phyloP scores from a whole-genome alignment of 2,888 invertebrate species.

The Amphipyra berbera region DNA sequence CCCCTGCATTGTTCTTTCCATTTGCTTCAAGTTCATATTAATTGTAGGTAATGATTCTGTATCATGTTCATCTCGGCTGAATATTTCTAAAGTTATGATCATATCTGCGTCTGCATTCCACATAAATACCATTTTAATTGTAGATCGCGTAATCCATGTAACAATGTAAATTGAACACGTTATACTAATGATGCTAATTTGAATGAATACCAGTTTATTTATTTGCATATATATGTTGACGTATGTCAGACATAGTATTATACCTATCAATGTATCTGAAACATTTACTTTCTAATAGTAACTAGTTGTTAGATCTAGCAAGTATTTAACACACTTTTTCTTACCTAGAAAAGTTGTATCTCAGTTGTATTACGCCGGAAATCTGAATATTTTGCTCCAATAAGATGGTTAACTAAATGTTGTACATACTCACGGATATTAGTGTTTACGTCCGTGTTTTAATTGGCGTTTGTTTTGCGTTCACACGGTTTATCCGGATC shows the following conservation, averaged over 20 bases:
- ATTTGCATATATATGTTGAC: conserved; percentile 37
- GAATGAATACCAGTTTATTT: conserved; percentile 26
- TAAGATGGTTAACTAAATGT: conserved; percentile 48
- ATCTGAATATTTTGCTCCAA: conserved; percentile 45
- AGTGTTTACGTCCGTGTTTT: conserved; percentile 67
- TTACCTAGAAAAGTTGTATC: conserved; percentile 55
- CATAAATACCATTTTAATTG: conserved; percentile 41
- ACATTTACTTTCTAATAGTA: conserved; percentile 55
- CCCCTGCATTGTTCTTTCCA: conserved; percentile 30
- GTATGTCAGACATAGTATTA: conserved; percentile 23
- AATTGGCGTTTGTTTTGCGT: conserved; percentile 65
- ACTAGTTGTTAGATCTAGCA: conserved; percentile 45
- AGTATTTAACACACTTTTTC: conserved; percentile 60
- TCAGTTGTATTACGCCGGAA: conserved; percentile 40
- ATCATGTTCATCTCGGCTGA: conserved; percentile 26
- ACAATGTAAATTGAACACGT: conserved; percentile 52
- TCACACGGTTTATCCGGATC: conserved; percentile 63
- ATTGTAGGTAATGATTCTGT: conserved; percentile 1
- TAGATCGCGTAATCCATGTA: conserved; percentile 47
- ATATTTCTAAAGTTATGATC: conserved; percentile 40
- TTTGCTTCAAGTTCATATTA: conserved; percentile 19
- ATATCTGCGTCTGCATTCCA: conserved; percentile 46
- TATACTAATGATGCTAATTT: conserved; percentile 48
- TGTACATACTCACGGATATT: conserved; percentile 56
- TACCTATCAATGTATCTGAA: conserved; percentile 30